Evolutionary conservation across 2,113 vertebrate species (phyloP).

Genomic region (Antigone vipio): DNA sequence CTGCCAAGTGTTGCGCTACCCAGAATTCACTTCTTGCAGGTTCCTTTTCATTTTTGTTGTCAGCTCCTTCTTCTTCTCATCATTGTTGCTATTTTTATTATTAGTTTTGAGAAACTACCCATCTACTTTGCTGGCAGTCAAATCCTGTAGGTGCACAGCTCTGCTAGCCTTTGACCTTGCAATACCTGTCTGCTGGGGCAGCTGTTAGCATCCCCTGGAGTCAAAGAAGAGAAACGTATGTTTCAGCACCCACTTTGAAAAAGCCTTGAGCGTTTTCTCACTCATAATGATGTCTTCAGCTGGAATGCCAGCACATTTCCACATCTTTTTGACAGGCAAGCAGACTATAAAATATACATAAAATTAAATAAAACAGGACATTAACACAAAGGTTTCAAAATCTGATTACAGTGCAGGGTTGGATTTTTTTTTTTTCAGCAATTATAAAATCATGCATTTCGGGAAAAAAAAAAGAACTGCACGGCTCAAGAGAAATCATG

Average conservation of each 20-base stretch:
- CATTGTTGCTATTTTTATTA: constrained; percentile 22
- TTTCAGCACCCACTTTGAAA: constrained; percentile 73
- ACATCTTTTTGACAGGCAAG: constrained; percentile 73
- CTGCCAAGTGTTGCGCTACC: constrained; percentile 40
- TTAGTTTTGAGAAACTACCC: constrained; percentile 47
- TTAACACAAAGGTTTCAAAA: constrained; percentile 73
- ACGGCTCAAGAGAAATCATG: constrained; percentile 49
- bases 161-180: constrained; percentile 60
- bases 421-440: not conserved
- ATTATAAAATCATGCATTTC: constrained; percentile 59
- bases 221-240: constrained; percentile 65
- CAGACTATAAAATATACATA: constrained; percentile 72
- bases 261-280: constrained; percentile 75
- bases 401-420: constrained; percentile 50
- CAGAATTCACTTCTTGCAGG: constrained; percentile 39
- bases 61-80: constrained; percentile 33
- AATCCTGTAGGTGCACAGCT: constrained; percentile 15
- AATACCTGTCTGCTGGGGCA: constrained; percentile 59
- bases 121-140: not conserved
- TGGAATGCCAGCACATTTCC: constrained; percentile 72
- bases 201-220: constrained; percentile 72
- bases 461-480: not conserved
- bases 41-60: constrained; percentile 40
- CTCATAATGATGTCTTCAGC: constrained; percentile 73
- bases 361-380: constrained; percentile 79